These are phyloP conservation scores for Petrocephalus sullivani DNA, from an alignment of 2,797 vertebrate species.

Conservation along the genomic window DNA sequence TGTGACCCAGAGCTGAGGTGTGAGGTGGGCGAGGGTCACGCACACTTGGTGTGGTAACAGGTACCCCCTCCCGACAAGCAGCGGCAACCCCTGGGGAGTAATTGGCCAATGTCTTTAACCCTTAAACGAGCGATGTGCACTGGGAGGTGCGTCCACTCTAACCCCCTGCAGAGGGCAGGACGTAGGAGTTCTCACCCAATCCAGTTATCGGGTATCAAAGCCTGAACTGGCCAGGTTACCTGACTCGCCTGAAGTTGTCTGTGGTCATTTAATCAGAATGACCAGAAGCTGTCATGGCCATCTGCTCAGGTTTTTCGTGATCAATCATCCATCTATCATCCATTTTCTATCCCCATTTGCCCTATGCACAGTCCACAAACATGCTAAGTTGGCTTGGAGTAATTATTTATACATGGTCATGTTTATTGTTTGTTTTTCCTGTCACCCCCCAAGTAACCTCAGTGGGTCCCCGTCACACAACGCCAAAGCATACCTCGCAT, in stretches of 20 bases:
- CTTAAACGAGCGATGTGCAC: not conserved
- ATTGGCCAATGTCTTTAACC: not conserved
- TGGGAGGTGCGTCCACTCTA: not conserved
- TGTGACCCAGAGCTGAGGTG: not conserved
- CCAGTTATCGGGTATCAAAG: not conserved
- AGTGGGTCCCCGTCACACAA: not conserved
- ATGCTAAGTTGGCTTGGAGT: not conserved
- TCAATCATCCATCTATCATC: not conserved
- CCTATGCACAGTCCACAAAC: not conserved
- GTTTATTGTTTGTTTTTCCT: not conserved
- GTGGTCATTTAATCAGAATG: not conserved
- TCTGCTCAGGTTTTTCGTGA: not conserved
- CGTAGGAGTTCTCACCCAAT: not conserved
- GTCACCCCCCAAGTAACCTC: not conserved
- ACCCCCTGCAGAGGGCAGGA: not conserved
- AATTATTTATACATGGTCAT: not conserved
- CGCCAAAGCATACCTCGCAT: not conserved
- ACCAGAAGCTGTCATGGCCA: not conserved
- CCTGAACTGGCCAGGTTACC: not conserved
- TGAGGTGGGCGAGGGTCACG: not conserved
- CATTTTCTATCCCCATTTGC: not conserved
- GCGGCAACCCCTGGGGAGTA: not conserved
- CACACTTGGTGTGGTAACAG: not conserved
- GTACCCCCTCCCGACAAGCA: not conserved
- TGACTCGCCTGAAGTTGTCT: not conserved